phyloP scores from a whole-genome alignment of 2,797 vertebrate species.

The Hybognathus amarus region DNA sequence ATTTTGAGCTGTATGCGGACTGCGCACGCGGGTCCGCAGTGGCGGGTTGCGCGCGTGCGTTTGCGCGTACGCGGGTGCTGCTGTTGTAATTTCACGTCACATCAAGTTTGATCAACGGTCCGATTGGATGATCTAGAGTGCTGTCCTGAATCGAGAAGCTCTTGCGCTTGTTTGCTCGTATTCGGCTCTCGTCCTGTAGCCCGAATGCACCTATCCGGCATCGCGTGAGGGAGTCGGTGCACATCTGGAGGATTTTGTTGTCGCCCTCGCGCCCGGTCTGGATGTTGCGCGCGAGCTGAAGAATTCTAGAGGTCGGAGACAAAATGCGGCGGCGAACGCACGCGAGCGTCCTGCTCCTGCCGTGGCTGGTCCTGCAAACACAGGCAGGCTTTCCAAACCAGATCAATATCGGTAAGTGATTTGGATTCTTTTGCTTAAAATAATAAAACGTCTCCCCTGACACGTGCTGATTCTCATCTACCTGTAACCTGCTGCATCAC shows the following conservation, averaged over 20 bases:
- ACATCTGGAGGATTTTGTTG: constrained; percentile 76
- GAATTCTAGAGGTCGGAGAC: constrained; percentile 80
- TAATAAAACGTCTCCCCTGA: not conserved
- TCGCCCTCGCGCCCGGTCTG: constrained; percentile 79
- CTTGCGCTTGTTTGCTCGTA: constrained; percentile 5
- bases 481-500: constrained; percentile 32
- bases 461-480: constrained; percentile 2
- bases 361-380: constrained; percentile 81
- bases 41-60: constrained; percentile 63
- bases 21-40: constrained; percentile 74
- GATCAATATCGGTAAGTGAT: constrained; percentile 95
- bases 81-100: constrained; percentile 86
- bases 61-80: constrained; percentile 71
- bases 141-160: constrained; percentile 37
- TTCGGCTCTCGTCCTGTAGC: constrained; percentile 15
- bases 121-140: constrained; percentile 79
- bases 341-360: constrained; percentile 78
- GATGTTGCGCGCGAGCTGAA: constrained; percentile 82
- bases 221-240: constrained; percentile 70
- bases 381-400: constrained; percentile 93
- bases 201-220: constrained; percentile 72
- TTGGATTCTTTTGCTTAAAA: constrained; percentile 29
- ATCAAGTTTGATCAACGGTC: constrained; percentile 88
- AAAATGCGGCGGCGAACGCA: constrained; percentile 84
- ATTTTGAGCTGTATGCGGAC: constrained; percentile 54